These are phyloP conservation scores for Malthinus flaveolus DNA, from an alignment of 2,888 invertebrate genomes.

Conservation along the genomic window DNA sequence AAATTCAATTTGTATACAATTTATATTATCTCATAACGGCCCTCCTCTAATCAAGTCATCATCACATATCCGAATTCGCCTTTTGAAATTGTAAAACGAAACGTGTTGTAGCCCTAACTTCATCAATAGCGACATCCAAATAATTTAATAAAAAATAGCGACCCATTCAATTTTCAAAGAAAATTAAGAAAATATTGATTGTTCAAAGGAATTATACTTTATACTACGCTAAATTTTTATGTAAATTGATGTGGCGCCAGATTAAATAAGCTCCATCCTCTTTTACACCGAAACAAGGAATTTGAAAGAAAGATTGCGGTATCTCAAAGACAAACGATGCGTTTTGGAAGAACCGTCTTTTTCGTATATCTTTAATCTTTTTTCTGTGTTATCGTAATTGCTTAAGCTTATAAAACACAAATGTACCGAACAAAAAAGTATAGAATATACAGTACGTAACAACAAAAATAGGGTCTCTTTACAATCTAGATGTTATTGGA, in stretches of 20 bases:
- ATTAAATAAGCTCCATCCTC: not conserved
- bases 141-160: no score
- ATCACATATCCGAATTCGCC: no score
- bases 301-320: constrained; percentile 18
- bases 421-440: not conserved
- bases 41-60: no score
- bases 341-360: constrained; percentile 15
- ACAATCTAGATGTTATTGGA: no score
- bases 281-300: constrained; percentile 4
- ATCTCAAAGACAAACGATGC: constrained; percentile 20
- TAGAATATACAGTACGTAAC: not conserved
- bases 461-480: not conserved
- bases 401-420: constrained; percentile 5
- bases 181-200: no score
- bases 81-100: no score
- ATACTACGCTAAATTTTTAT: not conserved
- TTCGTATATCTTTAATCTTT: constrained; percentile 19
- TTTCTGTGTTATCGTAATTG: constrained; percentile 14
- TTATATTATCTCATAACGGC: no score
- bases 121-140: no score
- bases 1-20: no score
- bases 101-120: no score
- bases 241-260: not conserved
- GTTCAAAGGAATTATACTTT: not conserved
- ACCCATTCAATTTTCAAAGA: no score